Evolutionary conservation across 2,797 vertebrate species (phyloP).

Genomic region (Myoxocephalus aenaeus): DNA sequence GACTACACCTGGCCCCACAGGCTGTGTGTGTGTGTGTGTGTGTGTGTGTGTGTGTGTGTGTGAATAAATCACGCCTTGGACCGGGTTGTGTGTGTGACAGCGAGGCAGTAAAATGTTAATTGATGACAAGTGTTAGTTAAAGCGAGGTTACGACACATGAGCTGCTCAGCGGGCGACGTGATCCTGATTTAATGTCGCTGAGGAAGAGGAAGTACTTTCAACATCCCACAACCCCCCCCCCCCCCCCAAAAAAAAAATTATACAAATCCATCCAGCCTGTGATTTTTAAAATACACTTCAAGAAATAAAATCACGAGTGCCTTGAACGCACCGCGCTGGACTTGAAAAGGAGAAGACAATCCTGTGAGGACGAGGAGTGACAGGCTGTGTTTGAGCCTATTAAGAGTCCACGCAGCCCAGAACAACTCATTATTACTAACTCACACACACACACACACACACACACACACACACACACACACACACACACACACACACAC

Average conservation of each 20-base stretch:
- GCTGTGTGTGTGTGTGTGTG: not conserved
- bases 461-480: not conserved
- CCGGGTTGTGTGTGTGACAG: slow-evolving; percentile 45
- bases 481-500: not conserved
- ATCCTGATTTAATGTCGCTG: slow-evolving; percentile 38
- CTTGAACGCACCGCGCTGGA: slow-evolving; percentile 8
- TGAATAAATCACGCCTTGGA: slow-evolving; percentile 58
- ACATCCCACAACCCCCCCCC: not conserved
- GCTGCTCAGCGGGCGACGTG: slow-evolving; percentile 31
- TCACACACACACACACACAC: slow-evolving; percentile 14
- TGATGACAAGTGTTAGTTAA: slow-evolving; percentile 66
- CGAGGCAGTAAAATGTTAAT: slow-evolving; percentile 65
- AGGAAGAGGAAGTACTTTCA: slow-evolving; percentile 35
- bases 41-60: not conserved
- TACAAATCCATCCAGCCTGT: not conserved
- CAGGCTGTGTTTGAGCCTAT: slow-evolving; percentile 68
- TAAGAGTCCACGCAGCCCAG: slow-evolving; percentile 59
- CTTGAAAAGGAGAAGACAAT: slow-evolving; percentile 41
- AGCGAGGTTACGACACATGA: slow-evolving; percentile 46
- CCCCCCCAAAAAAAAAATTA: slow-evolving; percentile 13
- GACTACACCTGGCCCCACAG: slow-evolving; percentile 14
- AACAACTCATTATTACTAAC: slow-evolving; percentile 68
- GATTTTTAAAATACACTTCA: slow-evolving; percentile 1
- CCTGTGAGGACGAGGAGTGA: slow-evolving; percentile 59
- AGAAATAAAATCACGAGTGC: not conserved